Base-by-base conservation (phyloP, 1,140 invertebrate genomes). In the Augochlora pura region DNA sequence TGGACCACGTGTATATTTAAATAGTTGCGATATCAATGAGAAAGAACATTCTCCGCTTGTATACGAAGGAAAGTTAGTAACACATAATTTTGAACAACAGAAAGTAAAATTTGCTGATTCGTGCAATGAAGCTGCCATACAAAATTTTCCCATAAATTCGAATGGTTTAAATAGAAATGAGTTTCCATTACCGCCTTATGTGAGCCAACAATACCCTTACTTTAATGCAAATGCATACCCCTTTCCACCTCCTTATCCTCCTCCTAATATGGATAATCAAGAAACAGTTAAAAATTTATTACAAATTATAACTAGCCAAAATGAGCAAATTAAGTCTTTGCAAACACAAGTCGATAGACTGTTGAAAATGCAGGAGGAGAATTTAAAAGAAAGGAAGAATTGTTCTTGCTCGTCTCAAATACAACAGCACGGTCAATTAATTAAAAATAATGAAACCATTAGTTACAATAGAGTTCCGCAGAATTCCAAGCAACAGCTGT, bases 251-350 rank as follows among this genome's bases (percentile, higher is more conserved):
- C 68, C 52, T 52, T 87, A 83, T 42, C 60, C 77, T 25, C 64
- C 52, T 72, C 80, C 77, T 2, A 80, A 72, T 38, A 49, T 69
- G 21, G 81, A 90, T 0, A 91, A 82, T 86, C 85, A 87, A 42
- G 91, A 92, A 76, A 92, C 90, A 25, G 82, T 92, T 0, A 91
- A 86, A 49, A 90, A 91, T 77, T 86, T 92, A 62, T 76, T 92
- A 32, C 85, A 89, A 42, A 70, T 93, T 42, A 87, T 93, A 54
- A 89, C 90, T 60, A 92, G 82, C 77, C 90, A 91, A 67, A 91
- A 83, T 42, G 90, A 92, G 42, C 92, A 93, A 71, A 92, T 93
- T 7, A 91, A 90, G 76, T 86, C 68, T 71, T 72, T 93, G 25
- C 92, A 93, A 46, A 79, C 74, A 14, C 92, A 93, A 46, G 71